Evolutionary conservation across 2,888 invertebrate species (phyloP).

Genomic region (Caenorhabditis sp.): DNA sequence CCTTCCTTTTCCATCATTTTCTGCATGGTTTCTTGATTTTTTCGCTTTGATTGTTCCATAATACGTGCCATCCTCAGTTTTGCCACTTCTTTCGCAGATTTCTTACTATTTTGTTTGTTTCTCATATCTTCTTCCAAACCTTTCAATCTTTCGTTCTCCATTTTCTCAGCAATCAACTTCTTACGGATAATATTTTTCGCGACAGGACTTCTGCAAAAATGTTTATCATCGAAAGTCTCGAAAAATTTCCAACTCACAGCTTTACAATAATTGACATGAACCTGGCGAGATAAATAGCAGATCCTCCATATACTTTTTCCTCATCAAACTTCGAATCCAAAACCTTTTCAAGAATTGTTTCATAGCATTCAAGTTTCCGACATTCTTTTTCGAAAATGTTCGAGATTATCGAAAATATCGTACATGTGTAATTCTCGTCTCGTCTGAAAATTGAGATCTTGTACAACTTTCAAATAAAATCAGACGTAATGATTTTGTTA

Average conservation of each 20-base stretch:
- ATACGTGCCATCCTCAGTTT: slow-evolving; percentile 23
- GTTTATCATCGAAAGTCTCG: background rate
- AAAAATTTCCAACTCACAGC: background rate
- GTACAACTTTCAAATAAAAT: too few species aligned
- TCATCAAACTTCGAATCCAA: slow-evolving; percentile 17
- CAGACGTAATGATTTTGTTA: background rate
- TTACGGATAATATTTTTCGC: slow-evolving; percentile 10
- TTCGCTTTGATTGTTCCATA: slow-evolving; percentile 22
- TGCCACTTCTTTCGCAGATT: slow-evolving; percentile 24
- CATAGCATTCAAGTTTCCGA: slow-evolving; percentile 5
- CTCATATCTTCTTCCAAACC: slow-evolving; percentile 5
- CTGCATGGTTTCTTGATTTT: slow-evolving; percentile 51
- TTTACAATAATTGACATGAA: slow-evolving; percentile 33
- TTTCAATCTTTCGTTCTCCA: slow-evolving; percentile 7
- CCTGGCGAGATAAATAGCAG: slow-evolving; percentile 36
- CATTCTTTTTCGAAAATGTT: slow-evolving; percentile 9
- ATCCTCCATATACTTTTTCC: slow-evolving; percentile 35
- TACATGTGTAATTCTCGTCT: slow-evolving; percentile 4
- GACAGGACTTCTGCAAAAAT: background rate
- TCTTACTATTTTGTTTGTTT: slow-evolving; percentile 9
- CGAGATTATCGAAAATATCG: slow-evolving; percentile 22
- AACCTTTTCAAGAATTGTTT: slow-evolving; percentile 14
- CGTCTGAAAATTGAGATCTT: slow-evolving; percentile 4
- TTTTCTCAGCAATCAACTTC: slow-evolving; percentile 13
- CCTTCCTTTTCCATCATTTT: slow-evolving; percentile 57